Conservation (phyloP, 2,113 vertebrate species). For the Oncorhynchus nerka region DNA sequence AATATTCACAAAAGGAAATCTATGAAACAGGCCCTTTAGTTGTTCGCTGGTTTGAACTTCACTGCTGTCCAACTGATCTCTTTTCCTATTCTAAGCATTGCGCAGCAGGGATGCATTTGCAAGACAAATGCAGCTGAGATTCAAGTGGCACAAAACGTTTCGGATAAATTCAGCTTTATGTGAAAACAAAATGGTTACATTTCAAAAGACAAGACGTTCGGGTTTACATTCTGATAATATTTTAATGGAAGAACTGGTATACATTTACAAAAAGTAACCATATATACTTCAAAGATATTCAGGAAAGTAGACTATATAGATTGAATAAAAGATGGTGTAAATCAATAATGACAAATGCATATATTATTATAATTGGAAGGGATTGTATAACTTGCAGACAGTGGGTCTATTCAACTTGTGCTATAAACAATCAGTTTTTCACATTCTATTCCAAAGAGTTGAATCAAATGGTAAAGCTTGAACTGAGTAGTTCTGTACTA, state of each 20-base stretch:
- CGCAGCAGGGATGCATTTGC: slow-evolving; percentile 89
- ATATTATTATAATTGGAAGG: no score
- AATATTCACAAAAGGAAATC: slow-evolving; percentile 93
- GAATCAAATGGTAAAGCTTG: background rate
- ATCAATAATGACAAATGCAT: no score
- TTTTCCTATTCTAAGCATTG: slow-evolving; percentile 90
- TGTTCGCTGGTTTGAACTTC: slow-evolving; percentile 93
- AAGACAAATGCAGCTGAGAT: slow-evolving; percentile 89
- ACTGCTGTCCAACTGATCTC: slow-evolving; percentile 88
- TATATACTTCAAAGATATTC: background rate
- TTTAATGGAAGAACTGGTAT: background rate
- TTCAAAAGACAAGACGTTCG: background rate
- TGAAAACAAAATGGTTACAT: slow-evolving; percentile 41
- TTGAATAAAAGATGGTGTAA: background rate
- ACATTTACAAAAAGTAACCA: background rate
- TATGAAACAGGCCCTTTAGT: slow-evolving; percentile 89
- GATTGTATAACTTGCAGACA: no score
- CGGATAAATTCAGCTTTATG: slow-evolving; percentile 77
- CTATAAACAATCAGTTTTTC: no score
- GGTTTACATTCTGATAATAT: background rate
- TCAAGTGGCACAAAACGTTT: slow-evolving; percentile 76
- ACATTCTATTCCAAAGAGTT: background rate
- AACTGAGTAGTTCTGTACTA: background rate
- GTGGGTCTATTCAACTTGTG: no score
- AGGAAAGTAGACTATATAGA: background rate